Base-by-base conservation (phyloP, 2,797 vertebrate species). In the Lepidocolaptes lacrymiger region DNA sequence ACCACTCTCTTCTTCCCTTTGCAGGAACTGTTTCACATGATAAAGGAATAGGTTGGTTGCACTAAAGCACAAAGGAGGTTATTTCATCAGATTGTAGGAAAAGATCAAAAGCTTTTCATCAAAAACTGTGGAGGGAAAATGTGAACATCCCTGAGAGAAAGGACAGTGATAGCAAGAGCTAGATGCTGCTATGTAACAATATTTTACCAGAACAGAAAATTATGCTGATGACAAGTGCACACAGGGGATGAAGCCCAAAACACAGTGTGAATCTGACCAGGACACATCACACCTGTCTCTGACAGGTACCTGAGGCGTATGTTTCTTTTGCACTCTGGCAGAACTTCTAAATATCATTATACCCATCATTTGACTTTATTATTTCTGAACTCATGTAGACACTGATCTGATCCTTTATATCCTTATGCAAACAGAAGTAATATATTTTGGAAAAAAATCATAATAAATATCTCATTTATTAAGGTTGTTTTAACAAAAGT, bases 401-500 rank as follows among this genome's bases (percentile, higher is more conserved):
- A 85, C 46, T 10, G 14, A 68, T 75, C 71, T 64, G 80, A 78
- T 92, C 22, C 46, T 85, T 76, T 51, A 73, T 26, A 75, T 3
- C 13, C 36, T 43, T 52, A 39, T 52, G 51, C 37, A 85, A 79
- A 75, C 18, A 64, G 22, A 23, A 8, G 6, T 28, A 63, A 12
- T 55, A 14, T 30, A 39, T 96, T 81, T 67, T 28, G 23, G 13
- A 32, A 80, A 72, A 85, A 27, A 43, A 6, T 7, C 28, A 43
- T 54, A 93, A 91, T 30, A 91, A 88, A 72, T 39, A 63, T 36
- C 27, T 83, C 9, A 55, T 75, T 74, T 56, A 49, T 74, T 81
- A 55, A 79, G 41, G 2, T 39, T 48, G 6, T 36, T 97, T 87
- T 91, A 91, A 89, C 71, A 92, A 93, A 95, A 93, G 6, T 13